These are phyloP conservation scores for Esox niger DNA, from an alignment of 2,113 vertebrate species.

Conservation along the genomic window DNA sequence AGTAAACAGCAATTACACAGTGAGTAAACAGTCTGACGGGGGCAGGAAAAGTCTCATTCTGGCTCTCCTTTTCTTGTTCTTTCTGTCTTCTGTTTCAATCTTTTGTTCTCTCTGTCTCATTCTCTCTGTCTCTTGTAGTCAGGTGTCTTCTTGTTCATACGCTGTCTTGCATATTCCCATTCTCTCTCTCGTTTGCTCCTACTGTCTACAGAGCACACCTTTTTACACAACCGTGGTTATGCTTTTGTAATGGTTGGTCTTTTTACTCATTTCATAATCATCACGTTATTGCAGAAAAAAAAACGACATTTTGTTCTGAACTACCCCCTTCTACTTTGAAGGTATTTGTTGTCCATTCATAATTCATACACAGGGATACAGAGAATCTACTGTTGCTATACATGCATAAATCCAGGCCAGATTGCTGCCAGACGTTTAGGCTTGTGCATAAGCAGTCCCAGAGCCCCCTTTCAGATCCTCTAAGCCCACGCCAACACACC, in stretches of 20 bases:
- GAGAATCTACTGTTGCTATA: background rate
- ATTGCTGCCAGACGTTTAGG: constrained; percentile 36
- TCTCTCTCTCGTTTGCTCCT: background rate
- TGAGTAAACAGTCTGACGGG: no score
- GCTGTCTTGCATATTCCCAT: constrained; percentile 23
- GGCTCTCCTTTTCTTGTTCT: constrained; percentile 7
- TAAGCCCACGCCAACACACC: constrained; percentile 24
- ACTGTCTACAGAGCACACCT: background rate
- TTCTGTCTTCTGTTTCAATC: constrained; percentile 24
- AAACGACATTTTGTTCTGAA: background rate
- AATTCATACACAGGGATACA: background rate
- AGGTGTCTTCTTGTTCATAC: constrained; percentile 20
- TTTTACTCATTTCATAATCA: background rate
- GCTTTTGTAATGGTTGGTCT: background rate
- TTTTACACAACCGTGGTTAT: background rate
- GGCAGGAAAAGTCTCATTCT: no score
- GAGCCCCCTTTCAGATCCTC: constrained; percentile 33
- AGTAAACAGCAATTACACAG: no score
- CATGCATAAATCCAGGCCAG: constrained; percentile 33
- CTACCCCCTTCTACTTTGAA: background rate
- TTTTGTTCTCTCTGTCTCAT: constrained; percentile 14
- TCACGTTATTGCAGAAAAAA: background rate
- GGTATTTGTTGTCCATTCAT: background rate
- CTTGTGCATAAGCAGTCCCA: constrained; percentile 33
- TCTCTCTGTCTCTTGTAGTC: constrained; percentile 5